Evolutionary conservation across 2,113 vertebrate species (phyloP).

Genomic region (Gopherus evgoodei): DNA sequence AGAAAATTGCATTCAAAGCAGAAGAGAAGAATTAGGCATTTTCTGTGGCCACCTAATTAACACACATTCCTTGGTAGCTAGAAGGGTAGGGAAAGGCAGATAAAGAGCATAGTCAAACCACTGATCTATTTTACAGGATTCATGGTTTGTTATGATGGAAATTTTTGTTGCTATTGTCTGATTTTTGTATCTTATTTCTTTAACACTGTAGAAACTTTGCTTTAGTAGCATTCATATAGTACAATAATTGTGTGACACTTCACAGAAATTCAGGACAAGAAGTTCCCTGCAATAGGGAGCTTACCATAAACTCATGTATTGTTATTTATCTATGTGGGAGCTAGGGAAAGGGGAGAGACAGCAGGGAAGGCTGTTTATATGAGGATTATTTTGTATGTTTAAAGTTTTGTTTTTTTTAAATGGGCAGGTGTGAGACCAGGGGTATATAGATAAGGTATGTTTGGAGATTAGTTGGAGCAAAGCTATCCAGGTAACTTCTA

Average conservation of each 20-base stretch:
- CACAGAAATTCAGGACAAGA: not conserved
- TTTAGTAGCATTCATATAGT: not conserved
- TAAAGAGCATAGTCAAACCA: not conserved
- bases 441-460: not conserved
- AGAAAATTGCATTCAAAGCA: not conserved
- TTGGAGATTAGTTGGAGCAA: not conserved
- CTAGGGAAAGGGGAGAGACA: not conserved
- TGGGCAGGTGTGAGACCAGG: not conserved
- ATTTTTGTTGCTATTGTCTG: not conserved
- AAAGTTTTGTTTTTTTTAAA: not conserved
- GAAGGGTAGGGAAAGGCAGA: not conserved
- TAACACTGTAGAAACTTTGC: not conserved
- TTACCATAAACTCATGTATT: not conserved
- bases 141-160: not conserved
- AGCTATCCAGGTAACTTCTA: not conserved
- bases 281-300: not conserved
- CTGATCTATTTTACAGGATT: accelerated
- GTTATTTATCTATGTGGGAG: not conserved
- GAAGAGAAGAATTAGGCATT: not conserved
- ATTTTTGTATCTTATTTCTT: not conserved
- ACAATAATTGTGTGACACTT: not conserved
- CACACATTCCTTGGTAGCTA: not conserved
- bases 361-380: not conserved
- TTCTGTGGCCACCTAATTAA: not conserved
- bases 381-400: not conserved